A percentile compares a stretch with the other conserved stretches of the same genome.
Evolutionary conservation across 2,888 invertebrate species (phyloP).

Genomic region (Brachyopa scutellaris): DNA sequence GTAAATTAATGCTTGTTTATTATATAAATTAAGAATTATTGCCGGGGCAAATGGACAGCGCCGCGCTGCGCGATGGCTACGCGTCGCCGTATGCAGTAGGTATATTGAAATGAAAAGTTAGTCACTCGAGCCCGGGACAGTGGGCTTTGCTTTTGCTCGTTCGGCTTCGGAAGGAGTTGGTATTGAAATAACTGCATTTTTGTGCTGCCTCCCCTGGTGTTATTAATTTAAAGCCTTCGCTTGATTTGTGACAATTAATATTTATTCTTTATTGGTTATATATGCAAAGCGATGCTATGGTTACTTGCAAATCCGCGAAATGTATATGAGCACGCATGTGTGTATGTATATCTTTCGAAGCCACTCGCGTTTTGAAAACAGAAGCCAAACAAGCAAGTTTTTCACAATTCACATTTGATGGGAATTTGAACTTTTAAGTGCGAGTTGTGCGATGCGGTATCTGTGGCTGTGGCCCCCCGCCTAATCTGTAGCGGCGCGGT

Average conservation of each 20-base stretch:
- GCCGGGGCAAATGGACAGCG: constrained; percentile 51
- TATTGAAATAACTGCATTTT: not conserved
- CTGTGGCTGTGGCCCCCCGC: too few species aligned
- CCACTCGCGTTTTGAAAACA: not conserved
- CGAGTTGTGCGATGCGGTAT: not conserved
- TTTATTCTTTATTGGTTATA: not conserved
- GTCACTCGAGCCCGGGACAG: constrained; percentile 37
- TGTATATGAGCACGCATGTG: not conserved
- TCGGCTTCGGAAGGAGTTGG: constrained; percentile 12
- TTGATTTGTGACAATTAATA: constrained; percentile 59
- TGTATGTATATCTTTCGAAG: too few species aligned
- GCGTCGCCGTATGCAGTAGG: constrained; percentile 54
- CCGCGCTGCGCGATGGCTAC: constrained; percentile 31
- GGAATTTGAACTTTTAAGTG: not conserved
- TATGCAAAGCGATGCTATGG: constrained; percentile 30
- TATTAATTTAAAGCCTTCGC: constrained; percentile 47
- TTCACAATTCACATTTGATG: constrained; percentile 5
- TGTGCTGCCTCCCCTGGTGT: constrained; percentile 17
- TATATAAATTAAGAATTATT: constrained; percentile 71
- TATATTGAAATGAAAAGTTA: constrained; percentile 59
- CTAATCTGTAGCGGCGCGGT: not conserved
- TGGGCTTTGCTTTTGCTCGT: not conserved
- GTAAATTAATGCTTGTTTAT: constrained; percentile 72
- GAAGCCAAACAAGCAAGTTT: not conserved
- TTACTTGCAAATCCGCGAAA: not conserved